Evolutionary conservation across 2,797 vertebrate genomes (phyloP), one percentile per base, ranked within the genome.

Genomic region (Lepilemur septentrionalis): DNA sequence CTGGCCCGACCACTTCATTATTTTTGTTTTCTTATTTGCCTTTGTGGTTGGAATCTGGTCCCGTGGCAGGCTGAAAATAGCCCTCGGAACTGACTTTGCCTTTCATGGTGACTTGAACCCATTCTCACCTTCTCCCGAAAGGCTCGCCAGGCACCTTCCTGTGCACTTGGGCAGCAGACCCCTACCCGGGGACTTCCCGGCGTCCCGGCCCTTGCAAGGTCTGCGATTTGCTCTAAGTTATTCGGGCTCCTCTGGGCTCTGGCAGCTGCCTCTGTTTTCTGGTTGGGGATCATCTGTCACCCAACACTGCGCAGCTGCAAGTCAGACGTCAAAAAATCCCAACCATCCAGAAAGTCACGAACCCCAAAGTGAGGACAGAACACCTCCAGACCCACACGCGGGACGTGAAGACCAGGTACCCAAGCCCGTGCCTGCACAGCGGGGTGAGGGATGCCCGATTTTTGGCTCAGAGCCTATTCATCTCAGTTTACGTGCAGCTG

Each of bases 21-120:
- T 96, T 97, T 97, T 94, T 80, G 86, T 97, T 84, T 97, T 98
- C 97, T 30, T 85, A 75, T 78, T 0, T 91, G 0, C 30, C 93
- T 84, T 96, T 87, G 96, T 0, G 2, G 92, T 70, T 0, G 2
- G 97, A 86, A 96, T 48, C 86, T 41, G 46, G 67, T 50, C 25
- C 0, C 0, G 0, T 12, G 9, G 32, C 3, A 15, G 0, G 50
- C 22, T 57, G 46, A 0, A 57, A 41, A 67, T 35, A 73, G 25
- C 70, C 41, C 35, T 22, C 15, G 41, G 48, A 80, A 43, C 17
- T 55, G 48, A 67, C 38, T 73, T 43, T 4, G 25, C 11, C 48
- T 72, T 57, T 79, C 79, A 15, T 7, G 20, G 50, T 23, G 2
- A 0, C 1, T 13, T 22, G 23, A 13, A 13, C 32, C 10, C 13